Conservation (phyloP, 2,888 invertebrate species). For the Leucophenga maculata region DNA sequence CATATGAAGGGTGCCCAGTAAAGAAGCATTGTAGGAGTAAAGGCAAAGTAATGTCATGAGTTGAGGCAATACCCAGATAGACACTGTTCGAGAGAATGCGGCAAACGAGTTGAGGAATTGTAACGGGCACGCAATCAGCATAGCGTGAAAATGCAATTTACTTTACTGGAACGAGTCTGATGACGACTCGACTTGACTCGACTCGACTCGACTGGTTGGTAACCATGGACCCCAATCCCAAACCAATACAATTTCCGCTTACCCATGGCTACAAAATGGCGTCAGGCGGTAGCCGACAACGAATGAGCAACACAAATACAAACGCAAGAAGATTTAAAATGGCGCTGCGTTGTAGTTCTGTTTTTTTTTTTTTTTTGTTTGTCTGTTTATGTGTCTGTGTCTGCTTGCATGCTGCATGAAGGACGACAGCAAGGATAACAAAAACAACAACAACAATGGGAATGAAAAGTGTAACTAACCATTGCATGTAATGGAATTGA, state of each 20-base stretch:
- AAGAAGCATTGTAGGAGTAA: too few relatives aligned
- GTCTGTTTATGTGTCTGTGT: neutral
- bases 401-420: neutral
- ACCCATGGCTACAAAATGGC: neutral
- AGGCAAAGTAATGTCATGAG: conserved; percentile 22
- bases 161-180: conserved; percentile 34
- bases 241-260: neutral
- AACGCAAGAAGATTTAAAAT: conserved; percentile 17
- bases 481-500: conserved; percentile 11
- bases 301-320: conserved; percentile 20
- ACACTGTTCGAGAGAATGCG: conserved; percentile 11
- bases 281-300: neutral
- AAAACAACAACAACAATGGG: neutral
- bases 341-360: neutral
- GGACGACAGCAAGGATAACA: neutral
- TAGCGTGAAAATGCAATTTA: conserved; percentile 63
- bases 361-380: neutral
- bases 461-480: conserved; percentile 13
- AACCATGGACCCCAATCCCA: neutral
- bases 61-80: conserved; percentile 36
- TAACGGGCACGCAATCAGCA: conserved; percentile 45
- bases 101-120: conserved; percentile 19
- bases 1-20: too few relatives aligned
- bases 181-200: neutral
- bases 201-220: too few relatives aligned